Evolutionary conservation across 35 echinoderm and acorn worm species (phyloP).

Genomic region (Ophiothrix spiculata): DNA sequence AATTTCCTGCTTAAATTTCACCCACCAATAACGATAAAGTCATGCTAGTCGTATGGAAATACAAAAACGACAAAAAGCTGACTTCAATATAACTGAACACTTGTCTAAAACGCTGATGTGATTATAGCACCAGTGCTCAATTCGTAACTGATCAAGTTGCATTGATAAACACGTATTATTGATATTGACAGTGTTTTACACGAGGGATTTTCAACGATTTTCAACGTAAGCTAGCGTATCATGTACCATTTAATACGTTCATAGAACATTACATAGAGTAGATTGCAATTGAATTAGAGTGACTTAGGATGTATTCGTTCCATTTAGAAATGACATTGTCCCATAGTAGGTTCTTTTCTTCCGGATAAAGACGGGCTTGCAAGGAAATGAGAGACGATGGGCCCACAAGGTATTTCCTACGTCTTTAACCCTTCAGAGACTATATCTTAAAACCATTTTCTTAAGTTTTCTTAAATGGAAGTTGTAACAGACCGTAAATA

Average conservation of each 20-base stretch:
- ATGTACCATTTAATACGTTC: background rate
- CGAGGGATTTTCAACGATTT: too few relatives aligned
- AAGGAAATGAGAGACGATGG: too few relatives aligned
- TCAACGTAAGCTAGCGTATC: background rate
- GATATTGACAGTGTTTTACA: background rate
- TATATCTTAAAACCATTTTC: too few relatives aligned
- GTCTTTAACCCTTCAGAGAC: too few relatives aligned
- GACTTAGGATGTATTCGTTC: background rate
- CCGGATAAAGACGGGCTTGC: background rate
- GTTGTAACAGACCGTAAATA: too few relatives aligned
- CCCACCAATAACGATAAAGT: background rate
- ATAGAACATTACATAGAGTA: slow-evolving; percentile 2
- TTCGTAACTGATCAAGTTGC: slow-evolving; percentile 2
- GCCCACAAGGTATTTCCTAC: too few relatives aligned
- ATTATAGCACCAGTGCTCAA: background rate
- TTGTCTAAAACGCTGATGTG: background rate
- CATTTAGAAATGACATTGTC: background rate
- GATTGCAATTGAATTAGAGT: background rate
- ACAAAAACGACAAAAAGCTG: background rate
- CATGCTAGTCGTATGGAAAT: background rate
- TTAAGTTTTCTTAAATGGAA: too few relatives aligned
- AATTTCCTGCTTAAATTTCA: background rate
- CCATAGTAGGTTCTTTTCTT: background rate
- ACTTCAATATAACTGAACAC: background rate
- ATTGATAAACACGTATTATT: background rate